These are phyloP conservation scores for Gambelia wislizenii DNA, from an alignment of 2,797 vertebrate genomes.

Conservation along the genomic window DNA sequence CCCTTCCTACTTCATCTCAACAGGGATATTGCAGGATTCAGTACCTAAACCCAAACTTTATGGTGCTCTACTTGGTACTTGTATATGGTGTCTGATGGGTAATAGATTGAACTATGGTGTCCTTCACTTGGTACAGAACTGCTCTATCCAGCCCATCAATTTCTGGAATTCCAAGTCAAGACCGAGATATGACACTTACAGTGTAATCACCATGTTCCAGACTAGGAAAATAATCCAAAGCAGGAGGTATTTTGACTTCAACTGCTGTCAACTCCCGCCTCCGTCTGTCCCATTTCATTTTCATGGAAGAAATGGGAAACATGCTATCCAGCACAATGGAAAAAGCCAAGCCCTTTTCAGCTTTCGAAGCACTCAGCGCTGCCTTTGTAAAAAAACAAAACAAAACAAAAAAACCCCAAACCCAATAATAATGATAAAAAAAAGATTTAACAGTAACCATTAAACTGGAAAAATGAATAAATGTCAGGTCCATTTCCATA, in stretches of 20 bases:
- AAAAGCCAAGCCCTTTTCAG: conserved; percentile 60
- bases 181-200: background rate
- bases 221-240: conserved; percentile 68
- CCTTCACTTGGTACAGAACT: background rate
- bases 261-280: background rate
- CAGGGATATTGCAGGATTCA: background rate
- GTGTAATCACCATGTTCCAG: conserved; percentile 63
- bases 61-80: background rate
- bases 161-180: background rate
- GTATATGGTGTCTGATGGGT: no score
- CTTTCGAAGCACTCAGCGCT: conserved; percentile 56
- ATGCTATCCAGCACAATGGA: conserved; percentile 69
- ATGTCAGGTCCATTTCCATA: conserved; percentile 56
- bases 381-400: conserved; percentile 43
- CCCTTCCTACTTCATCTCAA: background rate
- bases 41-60: background rate
- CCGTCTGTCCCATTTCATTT: background rate
- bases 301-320: conserved; percentile 70
- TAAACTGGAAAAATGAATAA: conserved; percentile 73
- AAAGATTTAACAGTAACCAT: conserved; percentile 60
- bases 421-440: conserved; percentile 17
- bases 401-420: no score
- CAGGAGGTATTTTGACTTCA: conserved; percentile 50
- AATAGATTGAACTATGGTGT: no score
- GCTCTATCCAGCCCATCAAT: background rate